Percentiles rank a stretch among this genome's conserved stretches.
Conservation (phyloP, 2,113 vertebrate species). For the Microcebus tavaratra region DNA sequence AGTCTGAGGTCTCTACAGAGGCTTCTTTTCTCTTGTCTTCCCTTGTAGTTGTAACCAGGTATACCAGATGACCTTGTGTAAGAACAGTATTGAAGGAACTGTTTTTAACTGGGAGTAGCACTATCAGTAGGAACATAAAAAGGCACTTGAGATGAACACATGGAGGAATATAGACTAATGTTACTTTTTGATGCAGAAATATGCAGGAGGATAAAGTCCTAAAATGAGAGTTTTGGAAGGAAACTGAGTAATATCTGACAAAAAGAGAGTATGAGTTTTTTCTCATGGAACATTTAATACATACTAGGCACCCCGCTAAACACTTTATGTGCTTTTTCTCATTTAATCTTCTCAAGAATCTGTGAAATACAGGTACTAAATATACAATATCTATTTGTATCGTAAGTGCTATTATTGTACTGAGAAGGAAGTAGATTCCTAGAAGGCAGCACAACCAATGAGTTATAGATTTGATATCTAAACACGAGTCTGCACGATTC, state of each 20-base stretch:
- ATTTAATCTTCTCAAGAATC: neutral
- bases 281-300: neutral
- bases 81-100: neutral
- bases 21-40: neutral
- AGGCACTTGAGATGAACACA: neutral
- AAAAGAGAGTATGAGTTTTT: neutral
- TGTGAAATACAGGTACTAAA: neutral
- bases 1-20: neutral
- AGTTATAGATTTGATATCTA: neutral
- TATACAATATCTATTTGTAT: neutral
- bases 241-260: neutral
- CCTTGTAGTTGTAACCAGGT: neutral
- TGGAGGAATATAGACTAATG: neutral
- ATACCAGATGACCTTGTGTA: neutral
- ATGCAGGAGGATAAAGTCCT: neutral
- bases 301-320: neutral
- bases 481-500: neutral
- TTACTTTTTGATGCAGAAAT: neutral
- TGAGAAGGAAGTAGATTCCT: neutral
- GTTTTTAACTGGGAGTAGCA: rapidly evolving
- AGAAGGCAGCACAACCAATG: neutral
- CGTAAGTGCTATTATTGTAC: neutral
- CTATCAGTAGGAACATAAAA: neutral
- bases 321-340: neutral
- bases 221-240: neutral